Conservation (phyloP, 2,797 vertebrate species). For the Amblyopsis hoosieri region DNA sequence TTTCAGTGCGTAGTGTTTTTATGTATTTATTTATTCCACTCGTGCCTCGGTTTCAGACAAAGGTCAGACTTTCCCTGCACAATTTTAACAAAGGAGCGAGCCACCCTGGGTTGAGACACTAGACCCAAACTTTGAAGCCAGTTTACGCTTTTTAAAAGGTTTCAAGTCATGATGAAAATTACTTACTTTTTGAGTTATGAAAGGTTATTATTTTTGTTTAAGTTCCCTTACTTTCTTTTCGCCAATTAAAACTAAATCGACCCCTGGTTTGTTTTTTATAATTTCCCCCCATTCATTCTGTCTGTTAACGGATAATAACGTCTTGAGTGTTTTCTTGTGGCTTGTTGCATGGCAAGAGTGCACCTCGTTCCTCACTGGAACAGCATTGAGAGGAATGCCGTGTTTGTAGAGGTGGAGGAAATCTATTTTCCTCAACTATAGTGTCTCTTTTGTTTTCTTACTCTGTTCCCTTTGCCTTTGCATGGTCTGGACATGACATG, state of each 20-base stretch:
- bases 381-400: constrained; percentile 64
- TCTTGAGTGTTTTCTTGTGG: constrained; percentile 62
- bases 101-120: constrained; percentile 11
- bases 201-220: constrained; percentile 34
- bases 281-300: constrained; percentile 55
- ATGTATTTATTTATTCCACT: constrained; percentile 8
- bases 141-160: constrained; percentile 26
- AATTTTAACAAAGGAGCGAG: constrained; percentile 30
- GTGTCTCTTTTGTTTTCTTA: constrained; percentile 9
- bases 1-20: constrained; percentile 80
- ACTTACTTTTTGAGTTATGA: constrained; percentile 41
- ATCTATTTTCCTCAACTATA: constrained; percentile 33
- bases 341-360: constrained; percentile 85
- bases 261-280: constrained; percentile 81
- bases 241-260: constrained; percentile 87
- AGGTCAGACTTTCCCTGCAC: constrained; percentile 27
- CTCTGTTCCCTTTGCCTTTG: constrained; percentile 50
- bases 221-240: constrained; percentile 48
- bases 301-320: constrained; percentile 70
- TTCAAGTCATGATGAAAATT: constrained; percentile 42
- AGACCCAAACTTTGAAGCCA: constrained; percentile 36
- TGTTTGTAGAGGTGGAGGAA: constrained; percentile 66
- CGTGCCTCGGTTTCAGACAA: not conserved
- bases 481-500: constrained; percentile 72
- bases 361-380: constrained; percentile 62